A percentile compares a stretch with the other conserved stretches of the same genome.
Conservation (phyloP, 2,797 vertebrate genomes). For the Pristis pectinata region DNA sequence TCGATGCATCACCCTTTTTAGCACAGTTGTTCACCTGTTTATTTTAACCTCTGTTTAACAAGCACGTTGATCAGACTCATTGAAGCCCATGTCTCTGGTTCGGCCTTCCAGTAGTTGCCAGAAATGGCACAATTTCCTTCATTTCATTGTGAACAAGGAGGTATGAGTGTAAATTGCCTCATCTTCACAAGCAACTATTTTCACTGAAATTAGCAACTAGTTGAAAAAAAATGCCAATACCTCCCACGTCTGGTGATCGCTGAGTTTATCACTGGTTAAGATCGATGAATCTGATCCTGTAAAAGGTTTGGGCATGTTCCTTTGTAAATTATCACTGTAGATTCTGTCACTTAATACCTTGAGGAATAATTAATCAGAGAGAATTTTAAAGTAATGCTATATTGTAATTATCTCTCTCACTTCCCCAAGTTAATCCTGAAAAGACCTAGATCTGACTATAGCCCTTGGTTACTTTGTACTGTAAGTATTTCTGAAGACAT, state of each 20-base stretch:
- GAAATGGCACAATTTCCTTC: not conserved
- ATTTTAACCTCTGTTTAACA: not conserved
- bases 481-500: not conserved
- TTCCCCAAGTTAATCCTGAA: not conserved
- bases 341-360: not conserved
- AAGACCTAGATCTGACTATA: not conserved
- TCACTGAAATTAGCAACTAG: not conserved
- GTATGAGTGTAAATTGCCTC: not conserved
- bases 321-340: not conserved
- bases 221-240: not conserved
- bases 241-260: not conserved
- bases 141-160: not conserved
- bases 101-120: not conserved
- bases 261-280: not conserved
- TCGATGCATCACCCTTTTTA: not conserved
- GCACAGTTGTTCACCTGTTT: not conserved
- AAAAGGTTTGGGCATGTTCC: not conserved
- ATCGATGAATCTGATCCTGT: not conserved
- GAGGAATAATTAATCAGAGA: not conserved
- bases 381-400: not conserved
- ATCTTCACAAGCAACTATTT: not conserved
- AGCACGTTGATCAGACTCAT: not conserved
- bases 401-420: not conserved
- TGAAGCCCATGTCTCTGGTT: not conserved
- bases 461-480: not conserved